These are phyloP conservation scores for Malurus leucopterus DNA, from an alignment of 2,797 vertebrate species.

Conservation along the genomic window DNA sequence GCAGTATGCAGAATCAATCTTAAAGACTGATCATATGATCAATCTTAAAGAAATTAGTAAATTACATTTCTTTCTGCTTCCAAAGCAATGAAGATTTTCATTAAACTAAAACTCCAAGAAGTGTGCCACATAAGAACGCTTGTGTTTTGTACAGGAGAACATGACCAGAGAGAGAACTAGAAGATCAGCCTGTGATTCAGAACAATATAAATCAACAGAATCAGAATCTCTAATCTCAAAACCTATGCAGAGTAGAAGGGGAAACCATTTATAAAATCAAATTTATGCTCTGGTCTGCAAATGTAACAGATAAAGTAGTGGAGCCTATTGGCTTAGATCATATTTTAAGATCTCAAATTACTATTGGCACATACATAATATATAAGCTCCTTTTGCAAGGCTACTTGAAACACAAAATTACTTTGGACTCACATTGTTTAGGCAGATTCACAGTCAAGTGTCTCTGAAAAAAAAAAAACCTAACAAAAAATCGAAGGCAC, in stretches of 20 bases:
- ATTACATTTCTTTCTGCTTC: neutral
- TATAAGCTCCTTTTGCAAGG: neutral
- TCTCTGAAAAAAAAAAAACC: neutral
- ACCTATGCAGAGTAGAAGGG: neutral
- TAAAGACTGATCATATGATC: neutral
- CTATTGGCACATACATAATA: neutral
- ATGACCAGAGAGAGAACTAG: neutral
- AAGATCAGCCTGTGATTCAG: neutral
- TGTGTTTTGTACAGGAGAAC: neutral
- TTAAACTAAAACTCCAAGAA: neutral
- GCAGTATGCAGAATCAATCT: neutral
- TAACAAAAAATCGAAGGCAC: neutral
- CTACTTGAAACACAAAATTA: constrained; percentile 10
- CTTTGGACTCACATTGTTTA: neutral
- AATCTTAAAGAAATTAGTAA: constrained; percentile 3
- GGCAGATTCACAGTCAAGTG: neutral
- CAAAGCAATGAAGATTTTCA: neutral
- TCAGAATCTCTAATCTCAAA: neutral
- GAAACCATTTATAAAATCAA: neutral
- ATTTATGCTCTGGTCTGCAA: neutral
- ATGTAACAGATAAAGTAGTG: neutral
- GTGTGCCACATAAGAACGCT: neutral
- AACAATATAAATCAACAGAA: neutral
- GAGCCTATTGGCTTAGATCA: neutral
- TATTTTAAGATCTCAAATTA: constrained; percentile 8